Conservation (phyloP, 2,888 invertebrate genomes). For the Morpho achilles region DNA sequence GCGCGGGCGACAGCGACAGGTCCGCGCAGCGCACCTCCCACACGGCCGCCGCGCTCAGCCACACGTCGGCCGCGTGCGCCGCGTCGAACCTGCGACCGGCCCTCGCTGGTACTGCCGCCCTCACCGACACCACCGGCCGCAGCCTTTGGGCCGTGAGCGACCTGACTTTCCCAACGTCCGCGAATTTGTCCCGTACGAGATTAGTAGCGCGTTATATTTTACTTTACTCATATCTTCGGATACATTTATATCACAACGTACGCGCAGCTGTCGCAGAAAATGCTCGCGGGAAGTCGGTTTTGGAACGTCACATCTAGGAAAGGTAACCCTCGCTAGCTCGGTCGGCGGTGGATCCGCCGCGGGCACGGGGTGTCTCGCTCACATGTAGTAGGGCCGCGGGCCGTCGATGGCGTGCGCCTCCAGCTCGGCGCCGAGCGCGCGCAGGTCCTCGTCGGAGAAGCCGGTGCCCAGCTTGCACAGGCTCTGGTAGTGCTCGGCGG, state of each 20-base stretch:
- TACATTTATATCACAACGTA: no score
- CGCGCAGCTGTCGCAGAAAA: no score
- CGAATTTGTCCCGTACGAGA: no score
- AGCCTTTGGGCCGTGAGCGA: no score
- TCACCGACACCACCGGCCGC: no score
- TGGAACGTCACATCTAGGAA: no score
- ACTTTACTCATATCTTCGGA: no score
- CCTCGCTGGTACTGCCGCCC: no score
- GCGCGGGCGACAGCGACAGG: constrained; percentile 96
- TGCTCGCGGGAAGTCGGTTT: no score
- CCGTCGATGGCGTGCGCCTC: constrained; percentile 85
- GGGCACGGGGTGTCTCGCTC: not conserved
- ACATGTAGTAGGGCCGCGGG: constrained; percentile 89
- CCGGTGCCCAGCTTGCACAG: constrained; percentile 91
- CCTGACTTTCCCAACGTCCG: no score
- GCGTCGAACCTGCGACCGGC: constrained; percentile 79
- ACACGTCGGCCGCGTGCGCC: constrained; percentile 89
- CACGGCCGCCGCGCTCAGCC: constrained; percentile 92
- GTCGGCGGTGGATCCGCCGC: not conserved
- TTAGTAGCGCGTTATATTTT: no score
- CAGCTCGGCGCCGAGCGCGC: constrained; percentile 86
- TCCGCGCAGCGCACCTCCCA: constrained; percentile 99
- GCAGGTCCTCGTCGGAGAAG: constrained; percentile 94
- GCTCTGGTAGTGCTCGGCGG: constrained; percentile 92
- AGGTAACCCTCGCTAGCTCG: not conserved